A percentile compares a stretch with the other conserved stretches of the same genome.
Evolutionary conservation across 2,888 invertebrate genomes (phyloP).

Genomic region (Melanotus villosus): DNA sequence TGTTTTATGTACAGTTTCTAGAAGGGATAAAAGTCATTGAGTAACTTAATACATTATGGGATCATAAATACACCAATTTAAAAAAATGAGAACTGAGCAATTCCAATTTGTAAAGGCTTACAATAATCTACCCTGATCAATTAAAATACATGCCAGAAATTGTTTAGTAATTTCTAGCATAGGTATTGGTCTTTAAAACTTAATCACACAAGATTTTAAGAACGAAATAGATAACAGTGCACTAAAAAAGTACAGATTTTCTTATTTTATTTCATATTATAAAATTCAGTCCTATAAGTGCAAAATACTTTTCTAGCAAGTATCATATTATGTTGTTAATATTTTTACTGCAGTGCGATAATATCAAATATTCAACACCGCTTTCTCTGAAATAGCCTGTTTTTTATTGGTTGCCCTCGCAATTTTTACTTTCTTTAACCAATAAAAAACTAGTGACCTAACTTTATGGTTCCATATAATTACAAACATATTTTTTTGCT

Average conservation of each 20-base stretch:
- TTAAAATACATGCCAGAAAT: conserved; percentile 12
- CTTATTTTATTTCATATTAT: conserved; percentile 10
- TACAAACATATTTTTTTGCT: conserved; percentile 16
- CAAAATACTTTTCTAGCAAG: conserved; percentile 32
- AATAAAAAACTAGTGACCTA: conserved; percentile 8
- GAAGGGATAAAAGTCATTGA: background rate
- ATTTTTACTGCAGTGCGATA: conserved; percentile 13
- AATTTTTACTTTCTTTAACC: background rate
- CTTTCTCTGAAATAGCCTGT: background rate
- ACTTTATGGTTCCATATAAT: conserved; percentile 29
- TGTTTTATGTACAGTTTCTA: conserved; percentile 54
- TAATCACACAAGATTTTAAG: conserved; percentile 2
- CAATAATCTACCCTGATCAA: conserved; percentile 32
- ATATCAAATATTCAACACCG: conserved; percentile 14
- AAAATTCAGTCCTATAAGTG: conserved; percentile 42
- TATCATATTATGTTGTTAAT: conserved; percentile 13
- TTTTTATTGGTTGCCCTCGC: background rate
- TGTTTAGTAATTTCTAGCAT: conserved; percentile 1
- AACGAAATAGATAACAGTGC: background rate
- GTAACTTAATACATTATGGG: no score
- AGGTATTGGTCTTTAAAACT: conserved; percentile 18
- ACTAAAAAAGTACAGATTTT: background rate
- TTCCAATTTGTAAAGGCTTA: background rate
- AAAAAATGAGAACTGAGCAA: conserved; percentile 6
- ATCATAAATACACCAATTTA: no score